Evolutionary conservation across 2,797 vertebrate species (phyloP).

Genomic region (Chloroceryle inda): DNA sequence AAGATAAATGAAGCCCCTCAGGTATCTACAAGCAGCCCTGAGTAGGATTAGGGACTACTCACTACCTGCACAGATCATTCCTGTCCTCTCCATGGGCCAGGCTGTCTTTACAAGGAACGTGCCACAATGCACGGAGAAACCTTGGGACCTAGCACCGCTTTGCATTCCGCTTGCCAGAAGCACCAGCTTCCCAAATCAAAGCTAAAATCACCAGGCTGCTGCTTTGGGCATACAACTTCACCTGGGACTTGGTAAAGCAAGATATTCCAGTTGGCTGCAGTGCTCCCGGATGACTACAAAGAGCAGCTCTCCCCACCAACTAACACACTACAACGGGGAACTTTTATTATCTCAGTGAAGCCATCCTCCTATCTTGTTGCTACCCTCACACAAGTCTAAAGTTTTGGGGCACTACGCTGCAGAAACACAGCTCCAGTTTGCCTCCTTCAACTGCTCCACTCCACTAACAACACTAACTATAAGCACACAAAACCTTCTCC

Average conservation of each 20-base stretch:
- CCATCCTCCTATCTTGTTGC: neutral
- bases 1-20: neutral
- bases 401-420: neutral
- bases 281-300: neutral
- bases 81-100: neutral
- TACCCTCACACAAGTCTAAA: fast-evolving
- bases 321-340: neutral
- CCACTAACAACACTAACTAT: neutral
- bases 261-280: conserved; percentile 45
- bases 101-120: neutral
- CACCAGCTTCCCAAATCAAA: neutral
- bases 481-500: neutral
- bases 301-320: neutral
- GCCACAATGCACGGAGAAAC: neutral
- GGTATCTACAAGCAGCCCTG: neutral
- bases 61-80: neutral
- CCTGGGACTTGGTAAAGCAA: conserved; percentile 21
- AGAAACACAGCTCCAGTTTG: neutral
- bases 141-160: neutral
- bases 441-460: neutral
- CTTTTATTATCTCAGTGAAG: neutral
- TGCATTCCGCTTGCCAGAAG: conserved; percentile 41
- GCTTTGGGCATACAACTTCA: conserved; percentile 4
- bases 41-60: neutral
- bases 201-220: neutral